Evolutionary conservation across 2,888 invertebrate genomes (phyloP).

Genomic region (Gryllus longicercus): DNA sequence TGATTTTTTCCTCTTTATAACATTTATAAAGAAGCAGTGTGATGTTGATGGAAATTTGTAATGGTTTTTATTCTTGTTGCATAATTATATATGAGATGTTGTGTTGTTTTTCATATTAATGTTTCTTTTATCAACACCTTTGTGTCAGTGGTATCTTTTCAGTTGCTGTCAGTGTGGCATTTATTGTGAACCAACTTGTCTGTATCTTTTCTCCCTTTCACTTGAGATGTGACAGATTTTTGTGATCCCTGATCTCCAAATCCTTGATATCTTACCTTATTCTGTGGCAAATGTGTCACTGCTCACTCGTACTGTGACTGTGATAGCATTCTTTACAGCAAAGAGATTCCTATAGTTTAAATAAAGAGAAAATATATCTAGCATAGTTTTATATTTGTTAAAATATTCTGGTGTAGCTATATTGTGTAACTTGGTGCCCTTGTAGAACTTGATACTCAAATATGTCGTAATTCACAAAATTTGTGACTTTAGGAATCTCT

Average conservation of each 20-base stretch:
- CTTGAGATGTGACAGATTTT: not conserved
- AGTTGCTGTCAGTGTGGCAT: conserved; percentile 36
- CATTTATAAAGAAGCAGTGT: conserved; percentile 1
- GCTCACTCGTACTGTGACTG: not conserved
- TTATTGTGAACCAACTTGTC: not conserved
- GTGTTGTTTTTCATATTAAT: conserved; percentile 19
- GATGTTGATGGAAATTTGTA: not conserved
- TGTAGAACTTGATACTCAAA: not conserved
- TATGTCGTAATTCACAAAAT: too few relatives aligned
- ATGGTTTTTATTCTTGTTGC: conserved; percentile 1
- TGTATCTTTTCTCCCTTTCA: not conserved
- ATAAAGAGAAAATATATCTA: not conserved
- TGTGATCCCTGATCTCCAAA: not conserved
- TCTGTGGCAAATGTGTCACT: not conserved
- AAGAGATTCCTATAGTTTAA: not conserved
- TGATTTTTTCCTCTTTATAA: not conserved
- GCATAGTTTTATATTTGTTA: not conserved
- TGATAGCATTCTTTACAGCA: conserved; percentile 6
- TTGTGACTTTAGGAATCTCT: conserved; percentile 5
- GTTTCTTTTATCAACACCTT: conserved; percentile 26
- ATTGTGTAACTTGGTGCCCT: not conserved
- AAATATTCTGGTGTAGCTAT: not conserved
- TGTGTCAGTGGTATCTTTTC: conserved; percentile 39
- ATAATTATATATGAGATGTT: not conserved
- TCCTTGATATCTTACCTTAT: not conserved